These are phyloP conservation scores for Pelmatolapia mariae DNA, from an alignment of 2,113 vertebrate species.

Conservation along the genomic window DNA sequence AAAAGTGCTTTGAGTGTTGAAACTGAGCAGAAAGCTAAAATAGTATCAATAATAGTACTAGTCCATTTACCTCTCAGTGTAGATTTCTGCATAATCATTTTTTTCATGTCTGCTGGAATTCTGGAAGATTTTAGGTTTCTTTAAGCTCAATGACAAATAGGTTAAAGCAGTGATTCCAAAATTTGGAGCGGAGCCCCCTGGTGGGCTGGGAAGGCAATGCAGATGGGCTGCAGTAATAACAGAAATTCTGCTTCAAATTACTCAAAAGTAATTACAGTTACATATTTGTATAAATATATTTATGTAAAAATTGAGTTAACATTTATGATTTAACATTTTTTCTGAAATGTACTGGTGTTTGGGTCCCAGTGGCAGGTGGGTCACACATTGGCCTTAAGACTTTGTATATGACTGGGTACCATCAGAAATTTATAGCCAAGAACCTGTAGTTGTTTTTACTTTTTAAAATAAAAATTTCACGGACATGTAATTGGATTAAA, in stretches of 20 bases:
- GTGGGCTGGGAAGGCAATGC: neutral
- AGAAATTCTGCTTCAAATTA: neutral
- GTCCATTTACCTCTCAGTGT: neutral
- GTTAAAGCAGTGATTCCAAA: neutral
- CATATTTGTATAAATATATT: neutral
- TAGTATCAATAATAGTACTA: neutral
- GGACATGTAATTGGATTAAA: neutral
- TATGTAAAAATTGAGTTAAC: neutral
- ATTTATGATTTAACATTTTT: neutral
- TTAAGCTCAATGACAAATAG: neutral
- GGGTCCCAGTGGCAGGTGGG: neutral
- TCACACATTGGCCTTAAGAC: neutral
- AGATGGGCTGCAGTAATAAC: neutral
- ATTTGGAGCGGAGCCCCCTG: neutral
- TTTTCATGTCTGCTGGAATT: neutral
- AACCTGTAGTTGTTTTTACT: no score
- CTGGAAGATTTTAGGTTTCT: neutral
- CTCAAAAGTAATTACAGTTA: neutral
- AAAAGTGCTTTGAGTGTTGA: neutral
- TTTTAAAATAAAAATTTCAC: no score
- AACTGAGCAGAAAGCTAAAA: neutral
- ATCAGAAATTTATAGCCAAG: no score
- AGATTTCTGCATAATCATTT: neutral
- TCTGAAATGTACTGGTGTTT: neutral
- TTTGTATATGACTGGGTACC: neutral